Base-by-base conservation (phyloP, 2,888 invertebrate genomes). In the Orthonevra nobilis region DNA sequence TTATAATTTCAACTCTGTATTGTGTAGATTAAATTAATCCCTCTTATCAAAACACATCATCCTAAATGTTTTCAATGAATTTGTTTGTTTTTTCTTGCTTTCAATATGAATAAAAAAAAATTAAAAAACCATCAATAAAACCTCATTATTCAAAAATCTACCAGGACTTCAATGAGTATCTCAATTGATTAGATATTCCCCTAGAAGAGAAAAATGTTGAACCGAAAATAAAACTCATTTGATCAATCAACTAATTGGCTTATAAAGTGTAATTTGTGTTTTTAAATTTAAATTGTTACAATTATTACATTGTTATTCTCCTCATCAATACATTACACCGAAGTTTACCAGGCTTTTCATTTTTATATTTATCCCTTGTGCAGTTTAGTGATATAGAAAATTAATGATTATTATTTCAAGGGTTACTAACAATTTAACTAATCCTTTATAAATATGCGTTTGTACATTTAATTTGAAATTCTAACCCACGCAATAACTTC, bases 161-260 rank as follows among this genome's bases (percentile, higher is more conserved):
- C 84, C 84, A 89, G 89, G 89, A 89, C 86, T 88, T 89, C 87
- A 89, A 89, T 88, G 89, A 89, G 86, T 89, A 88, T 85, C 85
- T 89, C 81, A 89, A 89, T 84, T 89, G 85, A 85, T 75, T 75
- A 75, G 74, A 81, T 58, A 69, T 60, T 26, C 72, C 81, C 38
- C 60, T 74, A 74, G 69, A 81, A 74, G 68, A 74, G 58, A 63
- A 63, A 44, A 50, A 44, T 44, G 30, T 74, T 58, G 68, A 79
- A 64, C 19, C 64, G 54, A 75, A 72, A 66, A 54, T 70, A 60
- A 81, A 69, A 63, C 60, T 79, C 9, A 30, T 79, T 63, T 68
- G 15, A 54, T 54, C 20, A 28, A 48, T 40, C 26, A 50, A 60
- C n/a, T 42, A 61, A 79, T 79, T 79, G 73, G 70, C 64, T 63